Base-by-base conservation (phyloP, 2,888 invertebrate genomes). In the Portevinia maculata region DNA sequence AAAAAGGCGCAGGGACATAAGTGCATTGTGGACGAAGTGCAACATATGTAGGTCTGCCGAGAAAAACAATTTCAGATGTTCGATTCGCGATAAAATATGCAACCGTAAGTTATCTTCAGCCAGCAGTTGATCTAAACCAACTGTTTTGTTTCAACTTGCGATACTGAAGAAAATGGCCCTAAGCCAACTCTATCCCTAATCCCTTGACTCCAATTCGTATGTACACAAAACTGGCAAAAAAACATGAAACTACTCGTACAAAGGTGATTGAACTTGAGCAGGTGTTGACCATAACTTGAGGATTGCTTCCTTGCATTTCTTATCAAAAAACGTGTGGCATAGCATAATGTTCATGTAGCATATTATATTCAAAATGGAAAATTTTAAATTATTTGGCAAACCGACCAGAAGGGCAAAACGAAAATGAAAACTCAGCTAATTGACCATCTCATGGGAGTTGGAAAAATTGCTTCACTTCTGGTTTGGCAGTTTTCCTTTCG, bases 391-490 rank as follows among this genome's bases (percentile, higher is more conserved):
- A 60, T 76, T 69, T 57, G 13, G 13, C 19, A 48, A 39, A 9
- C 39, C 46, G 19, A 21, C 32, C 15, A 59, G n/a, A n/a, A n/a
- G n/a, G n/a, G 24, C 11, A 30, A 6, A 34, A 11, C 21, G 8
- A 24, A 44, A 8, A 52, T 8, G 52, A 60, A 19, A 48, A 9
- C 41, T 21, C 17, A 37, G 32, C 57, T 70, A 70, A 78, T 78
- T 70, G 70, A 62, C 52, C 44, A 60, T 57, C 55, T 44, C 50
- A 21, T 17, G 37, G 46, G 46, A 70, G 34, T n/a, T 15, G n/a
- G 17, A 41, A 28, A 21, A 48, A 52, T 57, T 50, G 17, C 11
- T 52, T 11, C 11, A 44, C 28, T 24, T 41, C 9, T 8, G 13
- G 34, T 19, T 15, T 21, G 44, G 15, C 48, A 46, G 28, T 15